Evolutionary conservation across 2,797 vertebrate genomes (phyloP).

Genomic region (Bradypodion ventrale): DNA sequence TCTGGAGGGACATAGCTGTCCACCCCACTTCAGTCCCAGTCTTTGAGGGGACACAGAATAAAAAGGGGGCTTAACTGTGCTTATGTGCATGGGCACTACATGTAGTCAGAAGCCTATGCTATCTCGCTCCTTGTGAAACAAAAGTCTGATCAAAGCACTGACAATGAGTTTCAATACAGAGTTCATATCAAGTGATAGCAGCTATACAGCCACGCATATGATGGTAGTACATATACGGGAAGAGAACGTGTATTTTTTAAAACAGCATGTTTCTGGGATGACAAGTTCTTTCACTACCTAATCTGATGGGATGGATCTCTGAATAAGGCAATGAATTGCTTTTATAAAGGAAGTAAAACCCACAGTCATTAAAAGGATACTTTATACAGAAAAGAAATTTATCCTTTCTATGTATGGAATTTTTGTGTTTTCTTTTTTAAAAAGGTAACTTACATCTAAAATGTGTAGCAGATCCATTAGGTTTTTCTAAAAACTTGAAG

Average conservation of each 20-base stretch:
- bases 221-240: too few relatives aligned
- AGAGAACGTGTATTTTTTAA: not conserved
- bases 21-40: not conserved
- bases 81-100: not conserved
- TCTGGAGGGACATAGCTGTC: too few relatives aligned
- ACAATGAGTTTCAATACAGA: not conserved
- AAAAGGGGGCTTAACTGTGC: not conserved
- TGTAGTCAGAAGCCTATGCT: not conserved
- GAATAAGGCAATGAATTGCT: constrained; percentile 58
- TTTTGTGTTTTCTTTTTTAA: not conserved
- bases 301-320: constrained; percentile 9
- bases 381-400: constrained; percentile 45
- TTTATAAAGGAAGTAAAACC: constrained; percentile 58
- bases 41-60: not conserved
- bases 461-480: not conserved
- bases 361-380: constrained; percentile 48
- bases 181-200: not conserved
- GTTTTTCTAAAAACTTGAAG: constrained; percentile 82
- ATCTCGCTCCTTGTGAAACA: not conserved
- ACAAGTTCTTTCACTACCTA: constrained; percentile 44
- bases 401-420: constrained; percentile 38
- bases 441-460: constrained; percentile 26
- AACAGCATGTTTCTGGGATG: constrained; percentile 28
- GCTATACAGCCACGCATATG: not conserved
- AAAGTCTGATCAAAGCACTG: not conserved